Evolutionary conservation across 2,797 vertebrate genomes (phyloP).

Genomic region (Harpagifer antarcticus): DNA sequence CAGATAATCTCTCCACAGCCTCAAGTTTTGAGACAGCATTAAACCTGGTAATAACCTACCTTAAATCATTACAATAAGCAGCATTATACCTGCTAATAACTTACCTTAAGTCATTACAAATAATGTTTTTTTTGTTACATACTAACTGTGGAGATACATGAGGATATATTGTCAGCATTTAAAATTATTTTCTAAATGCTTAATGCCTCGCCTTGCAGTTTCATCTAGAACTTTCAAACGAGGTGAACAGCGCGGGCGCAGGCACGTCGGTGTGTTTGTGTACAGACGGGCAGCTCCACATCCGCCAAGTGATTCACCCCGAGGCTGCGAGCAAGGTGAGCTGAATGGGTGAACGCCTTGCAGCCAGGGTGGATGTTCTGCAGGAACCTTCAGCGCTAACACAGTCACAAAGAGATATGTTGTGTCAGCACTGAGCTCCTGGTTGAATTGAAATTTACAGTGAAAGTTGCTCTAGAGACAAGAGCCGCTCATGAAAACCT

Average conservation of each 20-base stretch:
- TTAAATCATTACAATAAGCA: neutral
- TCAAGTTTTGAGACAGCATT: conserved; percentile 90
- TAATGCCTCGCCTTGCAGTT: conserved; percentile 85
- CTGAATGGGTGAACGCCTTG: conserved; percentile 53
- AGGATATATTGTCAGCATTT: neutral
- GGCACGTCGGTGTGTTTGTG: conserved; percentile 96
- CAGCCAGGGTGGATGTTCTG: conserved; percentile 64
- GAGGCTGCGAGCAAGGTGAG: conserved; percentile 97
- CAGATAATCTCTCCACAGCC: conserved; percentile 81
- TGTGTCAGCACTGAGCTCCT: conserved; percentile 45
- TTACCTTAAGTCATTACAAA: neutral
- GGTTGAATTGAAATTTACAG: conserved; percentile 25
- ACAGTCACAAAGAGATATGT: conserved; percentile 40
- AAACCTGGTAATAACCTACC: conserved; percentile 86
- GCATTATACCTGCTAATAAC: conserved; percentile 91
- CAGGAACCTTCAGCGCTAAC: conserved; percentile 32
- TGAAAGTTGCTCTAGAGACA: conserved; percentile 39
- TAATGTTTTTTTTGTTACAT: neutral
- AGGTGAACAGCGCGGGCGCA: conserved; percentile 92
- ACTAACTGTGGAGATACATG: neutral
- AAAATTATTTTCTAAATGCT: conserved; percentile 7
- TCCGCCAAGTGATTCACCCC: conserved; percentile 96
- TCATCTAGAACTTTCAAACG: conserved; percentile 93
- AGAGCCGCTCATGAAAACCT: conserved; percentile 28
- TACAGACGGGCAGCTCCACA: conserved; percentile 94